These are phyloP conservation scores for Diarsia rubi DNA, from an alignment of 2,888 invertebrate genomes.

Conservation along the genomic window DNA sequence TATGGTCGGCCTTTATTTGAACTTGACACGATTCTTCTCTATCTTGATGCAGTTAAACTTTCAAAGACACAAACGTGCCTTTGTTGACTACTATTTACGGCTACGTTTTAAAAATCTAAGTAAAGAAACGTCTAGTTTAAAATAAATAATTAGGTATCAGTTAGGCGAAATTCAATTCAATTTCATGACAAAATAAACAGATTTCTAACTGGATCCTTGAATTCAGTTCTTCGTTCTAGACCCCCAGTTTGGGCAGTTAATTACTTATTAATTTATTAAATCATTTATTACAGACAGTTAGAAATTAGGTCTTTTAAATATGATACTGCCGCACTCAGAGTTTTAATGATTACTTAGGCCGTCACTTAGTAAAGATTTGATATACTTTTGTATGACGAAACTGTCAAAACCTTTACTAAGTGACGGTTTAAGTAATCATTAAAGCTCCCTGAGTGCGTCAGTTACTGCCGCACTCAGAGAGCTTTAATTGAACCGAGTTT, in stretches of 20 bases:
- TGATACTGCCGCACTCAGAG: too few species aligned
- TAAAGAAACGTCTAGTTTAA: neutral
- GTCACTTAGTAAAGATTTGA: too few species aligned
- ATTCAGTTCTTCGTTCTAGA: neutral
- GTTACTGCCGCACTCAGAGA: too few species aligned
- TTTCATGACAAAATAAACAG: neutral
- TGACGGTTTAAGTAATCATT: too few species aligned
- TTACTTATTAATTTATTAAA: too few species aligned
- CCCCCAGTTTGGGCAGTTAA: neutral
- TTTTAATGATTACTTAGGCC: too few species aligned
- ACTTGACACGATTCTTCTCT: slow-evolving; percentile 83
- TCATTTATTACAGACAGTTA: too few species aligned
- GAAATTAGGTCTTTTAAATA: neutral
- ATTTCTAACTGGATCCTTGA: neutral
- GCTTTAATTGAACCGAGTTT: too few species aligned
- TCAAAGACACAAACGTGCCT: slow-evolving; percentile 64
- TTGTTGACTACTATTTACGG: slow-evolving; percentile 49
- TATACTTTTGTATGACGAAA: too few species aligned
- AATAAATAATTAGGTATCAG: neutral
- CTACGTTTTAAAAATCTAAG: slow-evolving; percentile 17
- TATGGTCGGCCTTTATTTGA: slow-evolving; percentile 84
- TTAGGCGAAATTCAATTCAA: neutral
- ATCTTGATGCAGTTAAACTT: slow-evolving; percentile 78
- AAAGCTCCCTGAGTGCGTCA: too few species aligned
- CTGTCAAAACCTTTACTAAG: too few species aligned